Conservation (phyloP, 1,140 invertebrate species). For the Drosophila ohnishii region DNA sequence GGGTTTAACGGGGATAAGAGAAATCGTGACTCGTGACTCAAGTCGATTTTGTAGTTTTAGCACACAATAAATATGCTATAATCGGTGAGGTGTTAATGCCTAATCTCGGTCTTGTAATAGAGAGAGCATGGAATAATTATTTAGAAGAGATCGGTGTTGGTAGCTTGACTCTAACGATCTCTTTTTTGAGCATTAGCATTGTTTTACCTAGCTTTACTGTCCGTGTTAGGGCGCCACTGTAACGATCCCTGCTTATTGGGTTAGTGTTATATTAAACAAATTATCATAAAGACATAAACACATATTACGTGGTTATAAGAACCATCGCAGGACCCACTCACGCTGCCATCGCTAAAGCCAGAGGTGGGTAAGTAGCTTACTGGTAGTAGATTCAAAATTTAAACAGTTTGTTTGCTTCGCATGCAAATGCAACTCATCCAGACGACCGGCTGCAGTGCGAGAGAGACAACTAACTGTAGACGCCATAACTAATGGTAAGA, state of each 20-base stretch:
- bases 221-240: background rate
- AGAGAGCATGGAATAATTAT: background rate
- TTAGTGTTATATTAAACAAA: background rate
- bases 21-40: slow-evolving; percentile 36
- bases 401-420: slow-evolving; percentile 52
- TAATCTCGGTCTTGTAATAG: background rate
- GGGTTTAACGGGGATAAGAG: background rate
- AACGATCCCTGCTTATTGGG: background rate
- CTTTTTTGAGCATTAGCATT: background rate
- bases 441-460: slow-evolving; percentile 5
- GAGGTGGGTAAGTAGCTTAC: slow-evolving; percentile 15
- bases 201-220: background rate
- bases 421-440: slow-evolving; percentile 55
- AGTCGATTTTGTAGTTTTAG: slow-evolving; percentile 26
- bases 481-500: slow-evolving; percentile 69
- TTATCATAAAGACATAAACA: no score
- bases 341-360: slow-evolving; percentile 1
- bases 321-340: slow-evolving; percentile 26
- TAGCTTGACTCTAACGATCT: background rate
- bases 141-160: background rate
- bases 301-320: no score
- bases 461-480: slow-evolving; percentile 14
- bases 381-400: slow-evolving; percentile 44
- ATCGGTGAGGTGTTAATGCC: slow-evolving; percentile 14
- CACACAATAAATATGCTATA: slow-evolving; percentile 1